Conservation (phyloP, 2,797 vertebrate species). For the Myotis daubentonii region DNA sequence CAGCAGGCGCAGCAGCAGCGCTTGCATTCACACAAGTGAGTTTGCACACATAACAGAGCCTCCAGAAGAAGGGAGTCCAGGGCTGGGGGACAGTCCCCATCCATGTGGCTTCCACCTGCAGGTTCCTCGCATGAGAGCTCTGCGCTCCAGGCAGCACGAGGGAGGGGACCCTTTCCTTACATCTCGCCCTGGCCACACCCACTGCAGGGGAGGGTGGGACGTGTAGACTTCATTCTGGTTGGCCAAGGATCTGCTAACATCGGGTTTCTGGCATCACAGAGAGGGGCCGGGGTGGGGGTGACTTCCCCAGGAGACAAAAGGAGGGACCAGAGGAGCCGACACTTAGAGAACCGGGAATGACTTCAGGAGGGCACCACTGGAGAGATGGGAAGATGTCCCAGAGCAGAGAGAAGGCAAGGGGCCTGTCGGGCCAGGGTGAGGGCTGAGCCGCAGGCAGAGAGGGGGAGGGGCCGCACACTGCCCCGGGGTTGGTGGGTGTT, state of each 20-base stretch:
- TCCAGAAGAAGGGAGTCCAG: not conserved
- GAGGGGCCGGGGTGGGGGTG: not conserved
- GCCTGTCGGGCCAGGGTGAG: accelerated
- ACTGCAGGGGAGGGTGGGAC: too few species aligned
- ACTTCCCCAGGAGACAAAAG: not conserved
- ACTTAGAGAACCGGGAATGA: not conserved
- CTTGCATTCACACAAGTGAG: accelerated
- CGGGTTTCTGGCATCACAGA: not conserved
- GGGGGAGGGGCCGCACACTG: accelerated
- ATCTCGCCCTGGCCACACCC: accelerated
- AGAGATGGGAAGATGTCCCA: too few species aligned
- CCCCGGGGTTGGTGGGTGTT: accelerated
- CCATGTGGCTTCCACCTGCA: not conserved
- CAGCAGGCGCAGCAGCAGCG: too few species aligned
- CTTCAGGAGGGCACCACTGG: not conserved
- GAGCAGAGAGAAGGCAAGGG: not conserved
- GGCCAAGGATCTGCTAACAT: not conserved
- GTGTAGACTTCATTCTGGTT: not conserved
- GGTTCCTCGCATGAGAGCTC: not conserved
- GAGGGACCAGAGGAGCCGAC: not conserved
- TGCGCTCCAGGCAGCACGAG: not conserved
- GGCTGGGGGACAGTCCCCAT: accelerated
- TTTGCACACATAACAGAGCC: not conserved
- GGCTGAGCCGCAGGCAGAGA: too few species aligned
- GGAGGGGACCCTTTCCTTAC: not conserved